Base-by-base conservation (phyloP, 2,113 vertebrate species). In the Galemys pyrenaicus region DNA sequence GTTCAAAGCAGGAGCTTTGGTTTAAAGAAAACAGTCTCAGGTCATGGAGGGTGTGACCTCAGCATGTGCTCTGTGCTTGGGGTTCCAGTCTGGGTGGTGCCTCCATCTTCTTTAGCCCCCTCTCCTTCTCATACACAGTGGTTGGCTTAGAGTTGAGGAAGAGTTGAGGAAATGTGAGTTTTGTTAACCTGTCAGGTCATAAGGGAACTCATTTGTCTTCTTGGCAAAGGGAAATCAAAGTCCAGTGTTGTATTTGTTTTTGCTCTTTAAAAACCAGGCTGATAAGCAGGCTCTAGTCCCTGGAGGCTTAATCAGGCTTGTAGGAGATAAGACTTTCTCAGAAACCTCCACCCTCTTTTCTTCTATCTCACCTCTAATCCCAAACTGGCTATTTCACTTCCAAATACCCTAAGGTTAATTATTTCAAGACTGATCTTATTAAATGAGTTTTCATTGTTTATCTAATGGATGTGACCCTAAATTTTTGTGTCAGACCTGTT, bases 341-440 rank as follows among this genome's bases (percentile, higher is more conserved):
- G 77, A 46, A 89, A 89, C n/a, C 73, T 94, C 95, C 81, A 94
- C 78, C 79, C 12, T 80, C 17, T 39, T 80, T 94, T 56, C 67
- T 58, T 75, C n/a, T 81, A 26, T 89, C 83, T 80, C 58, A 65
- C 26, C 82, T 95, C 44, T 87, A 91, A 93, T 92, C 79, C 79
- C 78, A 91, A 92, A 86, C 74, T 91, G 64, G 51, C 82, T 71
- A 87, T 95, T 95, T 96, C 79, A 95, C 89, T 93, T 95, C 93
- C 68, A 95, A 87, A 93, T 94, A 96, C 62, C 92, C 74, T 71
- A 58, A 94, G 89, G 92, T 93, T 97, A 96, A 97, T 97, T 97
- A 97, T 89, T 95, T 96, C 65, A 70, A 92, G 83, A 96, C 64
- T 96, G 89, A 97, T 97, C 94, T 89, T 85, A 70, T 92, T 68